Conservation (phyloP, 2,113 vertebrate genomes). For the Cyprinodon variegatus region DNA sequence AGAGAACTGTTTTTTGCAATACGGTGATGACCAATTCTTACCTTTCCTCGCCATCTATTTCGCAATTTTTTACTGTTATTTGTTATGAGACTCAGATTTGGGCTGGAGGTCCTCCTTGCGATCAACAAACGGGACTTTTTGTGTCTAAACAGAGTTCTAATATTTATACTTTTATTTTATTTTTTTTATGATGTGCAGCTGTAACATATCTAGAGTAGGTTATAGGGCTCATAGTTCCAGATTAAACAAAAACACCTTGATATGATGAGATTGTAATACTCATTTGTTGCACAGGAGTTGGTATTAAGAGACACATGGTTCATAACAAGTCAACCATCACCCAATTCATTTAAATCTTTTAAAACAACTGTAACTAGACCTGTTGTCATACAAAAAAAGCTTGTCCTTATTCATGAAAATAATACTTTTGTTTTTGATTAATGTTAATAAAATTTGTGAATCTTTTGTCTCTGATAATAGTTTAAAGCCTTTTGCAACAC, state of each 20-base stretch:
- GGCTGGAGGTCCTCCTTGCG: too few relatives aligned
- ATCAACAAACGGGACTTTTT: too few relatives aligned
- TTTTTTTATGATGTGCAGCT: neutral
- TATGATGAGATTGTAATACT: neutral
- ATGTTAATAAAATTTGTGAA: slow-evolving; percentile 6
- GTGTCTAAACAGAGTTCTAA: too few relatives aligned
- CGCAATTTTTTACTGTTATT: too few relatives aligned
- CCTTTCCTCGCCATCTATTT: too few relatives aligned
- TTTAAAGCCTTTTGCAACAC: slow-evolving; percentile 14
- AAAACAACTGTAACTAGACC: neutral
- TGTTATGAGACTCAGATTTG: too few relatives aligned
- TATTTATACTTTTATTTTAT: too few relatives aligned
- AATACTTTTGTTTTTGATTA: neutral
- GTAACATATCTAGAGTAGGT: neutral
- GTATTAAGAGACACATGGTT: neutral
- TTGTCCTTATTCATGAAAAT: neutral
- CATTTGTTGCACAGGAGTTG: neutral
- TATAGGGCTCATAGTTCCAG: neutral
- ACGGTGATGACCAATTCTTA: too few relatives aligned
- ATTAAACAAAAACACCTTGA: neutral
- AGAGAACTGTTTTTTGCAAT: too few relatives aligned
- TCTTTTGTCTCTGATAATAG: slow-evolving; percentile 8
- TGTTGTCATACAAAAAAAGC: neutral
- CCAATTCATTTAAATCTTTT: neutral
- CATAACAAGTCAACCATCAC: neutral